These are phyloP conservation scores for Oncorhynchus masou DNA, from an alignment of 2,113 vertebrate species.

Conservation along the genomic window DNA sequence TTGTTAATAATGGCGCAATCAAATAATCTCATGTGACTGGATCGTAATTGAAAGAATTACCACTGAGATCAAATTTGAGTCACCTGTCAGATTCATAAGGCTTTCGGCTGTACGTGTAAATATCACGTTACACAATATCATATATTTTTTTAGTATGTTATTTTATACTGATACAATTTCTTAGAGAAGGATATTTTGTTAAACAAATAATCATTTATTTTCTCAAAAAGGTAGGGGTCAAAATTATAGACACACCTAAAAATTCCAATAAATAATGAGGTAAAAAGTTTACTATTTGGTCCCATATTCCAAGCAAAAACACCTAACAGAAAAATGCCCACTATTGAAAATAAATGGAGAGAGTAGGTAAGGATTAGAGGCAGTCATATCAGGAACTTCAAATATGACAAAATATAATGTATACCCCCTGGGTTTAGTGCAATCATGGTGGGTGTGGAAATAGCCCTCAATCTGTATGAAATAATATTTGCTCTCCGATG, in stretches of 20 bases:
- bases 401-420: conserved; percentile 42
- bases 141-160: conserved; percentile 42
- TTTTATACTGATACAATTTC: too few species aligned
- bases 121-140: conserved; percentile 42
- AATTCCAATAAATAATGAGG: too few species aligned
- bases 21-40: conserved; percentile 53
- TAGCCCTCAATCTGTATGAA: conserved; percentile 33
- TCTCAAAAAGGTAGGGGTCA: too few species aligned
- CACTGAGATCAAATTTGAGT: conserved; percentile 39
- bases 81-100: conserved; percentile 20
- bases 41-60: conserved; percentile 53
- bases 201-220: too few species aligned
- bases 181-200: too few species aligned
- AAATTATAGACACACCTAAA: too few species aligned
- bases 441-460: conserved; percentile 35
- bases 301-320: too few species aligned
- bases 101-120: conserved; percentile 46
- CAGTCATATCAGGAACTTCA: conserved; percentile 13
- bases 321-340: too few species aligned
- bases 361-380: conserved; percentile 4
- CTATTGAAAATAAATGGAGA: neutral
- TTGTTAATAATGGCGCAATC: conserved; percentile 66
- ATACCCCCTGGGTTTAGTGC: conserved; percentile 23
- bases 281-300: too few species aligned
- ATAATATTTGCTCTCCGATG: conserved; percentile 65